phyloP scores from a whole-genome alignment of 2,888 invertebrate species.

The Hydropsyche betteni region DNA sequence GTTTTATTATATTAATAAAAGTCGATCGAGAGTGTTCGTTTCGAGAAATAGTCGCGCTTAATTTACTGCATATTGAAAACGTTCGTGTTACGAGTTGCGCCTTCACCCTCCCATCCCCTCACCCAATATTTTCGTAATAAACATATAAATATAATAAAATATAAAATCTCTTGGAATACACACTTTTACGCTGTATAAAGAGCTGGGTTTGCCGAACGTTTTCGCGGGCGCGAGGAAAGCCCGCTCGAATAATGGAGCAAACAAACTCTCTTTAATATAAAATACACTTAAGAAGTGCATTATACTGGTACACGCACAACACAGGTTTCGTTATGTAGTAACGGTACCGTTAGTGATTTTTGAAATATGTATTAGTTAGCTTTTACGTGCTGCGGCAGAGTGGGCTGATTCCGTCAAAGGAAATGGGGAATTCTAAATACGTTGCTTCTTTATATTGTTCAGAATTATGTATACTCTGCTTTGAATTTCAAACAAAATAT shows the following conservation, averaged over 20 bases:
- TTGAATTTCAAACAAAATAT: too few relatives aligned
- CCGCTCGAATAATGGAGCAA: slow-evolving; percentile 11
- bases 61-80: slow-evolving; percentile 25
- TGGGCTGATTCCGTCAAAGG: too few relatives aligned
- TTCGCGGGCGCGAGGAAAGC: neutral
- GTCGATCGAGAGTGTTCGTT: too few relatives aligned
- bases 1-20: too few relatives aligned
- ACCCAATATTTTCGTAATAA: neutral
- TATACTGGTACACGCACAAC: slow-evolving; percentile 8
- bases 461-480: too few relatives aligned
- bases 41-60: slow-evolving; percentile 12
- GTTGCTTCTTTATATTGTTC: too few relatives aligned
- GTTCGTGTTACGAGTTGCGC: neutral
- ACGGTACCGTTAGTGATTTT: neutral
- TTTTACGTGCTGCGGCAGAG: too few relatives aligned
- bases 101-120: neutral
- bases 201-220: neutral
- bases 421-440: too few relatives aligned
- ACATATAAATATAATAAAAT: too few relatives aligned
- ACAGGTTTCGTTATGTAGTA: neutral
- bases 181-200: neutral
- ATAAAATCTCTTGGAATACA: neutral
- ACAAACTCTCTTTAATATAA: slow-evolving; percentile 23
- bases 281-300: slow-evolving; percentile 21
- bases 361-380: too few relatives aligned